phyloP scores from a whole-genome alignment of 2,113 vertebrate genomes.

The Hyperopisus bebe region DNA sequence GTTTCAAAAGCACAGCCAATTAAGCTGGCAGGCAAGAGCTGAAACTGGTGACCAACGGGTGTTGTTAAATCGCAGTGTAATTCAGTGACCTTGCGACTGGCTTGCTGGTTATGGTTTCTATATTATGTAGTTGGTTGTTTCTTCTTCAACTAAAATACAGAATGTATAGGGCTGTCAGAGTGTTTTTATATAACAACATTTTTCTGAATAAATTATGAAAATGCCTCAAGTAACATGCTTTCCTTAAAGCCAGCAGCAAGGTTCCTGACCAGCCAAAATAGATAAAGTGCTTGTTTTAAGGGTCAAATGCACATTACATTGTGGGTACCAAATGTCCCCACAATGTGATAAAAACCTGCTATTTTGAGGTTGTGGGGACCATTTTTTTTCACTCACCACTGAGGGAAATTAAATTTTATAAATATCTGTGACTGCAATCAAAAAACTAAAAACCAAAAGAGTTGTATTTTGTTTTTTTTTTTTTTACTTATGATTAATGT shows the following conservation, averaged over 20 bases:
- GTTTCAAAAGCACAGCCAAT: not conserved
- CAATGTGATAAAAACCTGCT: too few relatives aligned
- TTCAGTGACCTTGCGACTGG: not conserved
- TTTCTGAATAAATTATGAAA: not conserved
- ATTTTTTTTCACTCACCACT: too few relatives aligned
- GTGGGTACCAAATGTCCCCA: too few relatives aligned
- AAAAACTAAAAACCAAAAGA: too few relatives aligned
- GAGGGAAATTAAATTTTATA: too few relatives aligned
- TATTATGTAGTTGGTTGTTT: not conserved
- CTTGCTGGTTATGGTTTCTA: not conserved
- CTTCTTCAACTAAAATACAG: not conserved
- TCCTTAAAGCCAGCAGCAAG: not conserved
- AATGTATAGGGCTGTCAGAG: not conserved
- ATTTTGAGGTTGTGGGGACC: too few relatives aligned
- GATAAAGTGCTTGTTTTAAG: not conserved
- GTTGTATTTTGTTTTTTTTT: too few relatives aligned
- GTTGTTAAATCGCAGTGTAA: not conserved
- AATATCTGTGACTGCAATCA: too few relatives aligned
- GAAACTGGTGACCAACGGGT: not conserved
- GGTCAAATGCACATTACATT: too few relatives aligned
- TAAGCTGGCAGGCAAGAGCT: not conserved
- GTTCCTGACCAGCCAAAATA: not conserved
- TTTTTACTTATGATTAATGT: too few relatives aligned
- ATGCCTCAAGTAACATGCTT: not conserved
- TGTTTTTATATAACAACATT: not conserved